Base-by-base conservation (phyloP, 1,140 invertebrate genomes). In the Mercenaria mercenaria region DNA sequence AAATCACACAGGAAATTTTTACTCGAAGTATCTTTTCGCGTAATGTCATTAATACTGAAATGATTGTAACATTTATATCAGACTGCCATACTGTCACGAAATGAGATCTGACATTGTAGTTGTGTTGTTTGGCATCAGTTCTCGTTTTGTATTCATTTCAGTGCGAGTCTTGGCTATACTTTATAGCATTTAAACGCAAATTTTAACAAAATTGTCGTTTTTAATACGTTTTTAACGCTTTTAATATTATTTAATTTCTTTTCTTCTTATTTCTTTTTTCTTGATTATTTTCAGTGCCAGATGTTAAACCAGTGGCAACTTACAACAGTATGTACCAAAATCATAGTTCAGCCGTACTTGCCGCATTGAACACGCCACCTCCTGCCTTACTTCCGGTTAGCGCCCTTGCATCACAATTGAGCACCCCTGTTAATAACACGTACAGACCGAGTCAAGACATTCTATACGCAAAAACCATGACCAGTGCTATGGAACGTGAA, bases 301-400 rank as follows among this genome's bases (percentile, higher is more conserved):
- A 89, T 15, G 69, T 89, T 29, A 89, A 89, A 37, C 61, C 43
- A 47, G 37, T 47, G 18, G 39, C 52, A 37, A 56, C 79, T 20
- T 89, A 82, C 64, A 56, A 83, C 50, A 82, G 41, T 64, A 59
- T 89, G 43, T 88, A 87, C 67, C 87, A 69, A 47, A 89, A 56
- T 29, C 87, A 89, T 10, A 74, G 79, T 0, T 81, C 76, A n/a
- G 87, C 87, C 29, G 79, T 89, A 18, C 67, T 83, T 4, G 79
- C 79, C n/a, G 79, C 87, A 0, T 26, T 89, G 0, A 82, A 89
- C n/a, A 69, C 34, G 13, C 87, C 77, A n/a, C 87, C 82, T 6
- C 82, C 82, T 26, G 69, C 83, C 20, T 50, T 88, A 23, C 76
- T 82, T 82, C 79, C 87, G 67, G 87, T 82, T 52, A 74, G 85